Evolutionary conservation across 1,140 invertebrate genomes (phyloP).

Genomic region (Cherax quadricarinatus): DNA sequence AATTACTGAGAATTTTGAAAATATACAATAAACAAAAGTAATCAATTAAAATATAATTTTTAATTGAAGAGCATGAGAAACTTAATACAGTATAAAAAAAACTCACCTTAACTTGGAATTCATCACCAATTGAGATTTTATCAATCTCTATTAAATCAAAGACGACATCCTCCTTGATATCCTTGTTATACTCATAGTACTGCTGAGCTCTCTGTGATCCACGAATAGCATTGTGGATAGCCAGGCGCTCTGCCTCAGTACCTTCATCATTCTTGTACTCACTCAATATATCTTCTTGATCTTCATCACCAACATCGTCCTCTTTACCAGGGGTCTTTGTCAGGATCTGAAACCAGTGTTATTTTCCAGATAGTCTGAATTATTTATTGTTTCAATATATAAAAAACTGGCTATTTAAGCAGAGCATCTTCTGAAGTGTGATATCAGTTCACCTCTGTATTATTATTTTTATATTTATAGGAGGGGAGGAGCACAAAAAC

Average conservation of each 20-base stretch:
- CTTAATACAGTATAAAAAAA: too few relatives aligned
- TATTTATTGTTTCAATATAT: too few relatives aligned
- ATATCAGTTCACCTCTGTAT: too few relatives aligned
- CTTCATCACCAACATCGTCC: constrained; percentile 83
- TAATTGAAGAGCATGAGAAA: too few relatives aligned
- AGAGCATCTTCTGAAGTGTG: too few relatives aligned
- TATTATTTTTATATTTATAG: too few relatives aligned
- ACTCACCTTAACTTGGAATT: constrained; percentile 82
- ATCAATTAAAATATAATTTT: too few relatives aligned
- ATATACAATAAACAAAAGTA: too few relatives aligned
- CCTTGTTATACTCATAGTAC: constrained; percentile 81
- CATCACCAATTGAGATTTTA: constrained; percentile 83
- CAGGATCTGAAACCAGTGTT: constrained; percentile 80
- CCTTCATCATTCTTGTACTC: constrained; percentile 83
- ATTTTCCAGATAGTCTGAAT: too few relatives aligned
- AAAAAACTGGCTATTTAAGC: too few relatives aligned
- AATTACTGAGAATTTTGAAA: too few relatives aligned
- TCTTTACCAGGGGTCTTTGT: constrained; percentile 86
- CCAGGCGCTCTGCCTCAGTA: constrained; percentile 82
- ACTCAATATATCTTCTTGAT: constrained; percentile 84
- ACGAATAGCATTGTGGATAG: constrained; percentile 83
- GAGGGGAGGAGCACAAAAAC: too few relatives aligned
- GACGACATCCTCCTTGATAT: constrained; percentile 81
- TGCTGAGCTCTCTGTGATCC: constrained; percentile 82
- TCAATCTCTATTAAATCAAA: constrained; percentile 85